Base-by-base conservation (phyloP, 1,140 invertebrate genomes). In the Dreissena rostriformis region DNA sequence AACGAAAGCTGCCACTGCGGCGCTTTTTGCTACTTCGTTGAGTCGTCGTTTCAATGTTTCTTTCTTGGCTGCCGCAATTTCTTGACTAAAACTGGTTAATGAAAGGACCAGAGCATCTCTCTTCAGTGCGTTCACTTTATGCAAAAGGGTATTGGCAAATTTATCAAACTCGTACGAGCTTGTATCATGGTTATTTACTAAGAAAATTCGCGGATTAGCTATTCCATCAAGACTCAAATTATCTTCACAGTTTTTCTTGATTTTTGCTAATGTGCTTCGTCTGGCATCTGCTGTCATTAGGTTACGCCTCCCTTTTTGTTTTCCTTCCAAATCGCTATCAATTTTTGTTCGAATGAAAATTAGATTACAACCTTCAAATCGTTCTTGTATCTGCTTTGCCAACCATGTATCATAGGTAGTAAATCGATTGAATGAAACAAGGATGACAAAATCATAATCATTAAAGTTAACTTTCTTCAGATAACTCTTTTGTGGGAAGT, bases 281-380 rank as follows among this genome's bases (percentile, higher is more conserved):
- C 51, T 39, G 12, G 28, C 67, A 1, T 17, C 0, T 70, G 22
- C 7, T 29, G 17, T 15, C 12, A 49, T 28, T 1, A 7, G 0
- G 28, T 29, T 39, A 8, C 11, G 24, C 7, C 5, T 26, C 7
- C 14, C 14, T 28, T 70, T 70, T 0, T 39, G 39, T 8, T 70
- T 49, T 0, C 12, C 12, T 39, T 49, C 51, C 7, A 70, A 49
- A 22, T 70, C 67, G 51, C 17, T 29, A 29, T 28, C 67, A 29
- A 70, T 4, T 70, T 70, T 70, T 29, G 67, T 70, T 17, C 67
- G 67, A 28, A 70, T 22, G 10, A 70, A 70, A 5, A 39, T 39
- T 39, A 39, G 39, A 39, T 29, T 49, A 22, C n/a, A 28, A 12
- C 26, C 7, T 28, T 70, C n/a, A 39, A 29, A 19, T 1, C 7